Conservation (phyloP, 2,113 vertebrate genomes). For the Megaptera novaeangliae region DNA sequence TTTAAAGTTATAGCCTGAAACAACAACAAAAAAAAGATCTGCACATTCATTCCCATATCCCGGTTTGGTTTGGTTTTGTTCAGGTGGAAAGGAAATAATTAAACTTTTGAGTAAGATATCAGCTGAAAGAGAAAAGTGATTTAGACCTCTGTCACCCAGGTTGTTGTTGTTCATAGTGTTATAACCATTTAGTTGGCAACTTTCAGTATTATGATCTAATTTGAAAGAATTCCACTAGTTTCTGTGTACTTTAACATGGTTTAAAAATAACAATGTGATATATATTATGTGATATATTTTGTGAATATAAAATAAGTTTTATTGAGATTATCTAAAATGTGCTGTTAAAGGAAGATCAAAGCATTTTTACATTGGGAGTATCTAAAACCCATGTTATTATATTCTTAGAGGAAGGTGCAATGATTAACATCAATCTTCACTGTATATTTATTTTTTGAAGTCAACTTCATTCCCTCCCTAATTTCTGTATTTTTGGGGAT, state of each 20-base stretch:
- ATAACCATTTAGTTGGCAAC: background rate
- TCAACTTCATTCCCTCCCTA: background rate
- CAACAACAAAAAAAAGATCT: background rate
- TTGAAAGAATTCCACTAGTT: constrained; percentile 15
- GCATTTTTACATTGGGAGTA: background rate
- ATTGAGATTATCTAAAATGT: background rate
- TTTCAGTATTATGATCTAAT: constrained; percentile 34
- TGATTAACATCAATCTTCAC: background rate
- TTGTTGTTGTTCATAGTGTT: background rate
- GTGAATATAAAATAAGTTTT: background rate
- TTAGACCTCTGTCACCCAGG: background rate
- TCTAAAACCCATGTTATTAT: background rate
- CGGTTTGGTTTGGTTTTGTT: constrained; percentile 45
- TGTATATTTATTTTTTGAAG: constrained; percentile 4
- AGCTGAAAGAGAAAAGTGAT: background rate
- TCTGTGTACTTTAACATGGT: background rate
- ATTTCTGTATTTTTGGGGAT: constrained; percentile 24
- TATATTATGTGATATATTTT: background rate
- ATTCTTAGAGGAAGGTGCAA: background rate
- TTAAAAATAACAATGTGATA: constrained; percentile 18
- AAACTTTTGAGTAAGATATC: background rate
- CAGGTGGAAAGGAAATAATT: constrained; percentile 16
- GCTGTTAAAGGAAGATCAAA: background rate
- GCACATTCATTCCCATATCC: background rate
- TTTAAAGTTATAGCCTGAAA: constrained; percentile 42